Evolutionary conservation across 2,113 vertebrate species (phyloP), one percentile per base, ranked within the genome.

Genomic region (Amblyornis subalaris): DNA sequence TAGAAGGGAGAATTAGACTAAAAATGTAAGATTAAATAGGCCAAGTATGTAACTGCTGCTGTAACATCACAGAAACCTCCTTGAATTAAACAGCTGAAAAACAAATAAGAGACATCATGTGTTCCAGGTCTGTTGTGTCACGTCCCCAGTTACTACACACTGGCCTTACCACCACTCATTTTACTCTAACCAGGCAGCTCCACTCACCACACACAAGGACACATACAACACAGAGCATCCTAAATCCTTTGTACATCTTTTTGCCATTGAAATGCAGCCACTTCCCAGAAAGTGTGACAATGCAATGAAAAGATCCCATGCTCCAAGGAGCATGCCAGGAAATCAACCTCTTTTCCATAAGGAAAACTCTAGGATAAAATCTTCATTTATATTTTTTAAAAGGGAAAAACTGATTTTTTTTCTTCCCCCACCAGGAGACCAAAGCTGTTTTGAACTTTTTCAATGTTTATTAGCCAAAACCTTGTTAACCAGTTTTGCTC

Each of bases 11-110:
- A 84, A 51, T 71, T 67, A 78, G 44, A 67, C 28, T 44, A 92
- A 77, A 95, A 84, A 44, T 35, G 62, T 12, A 62, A 69, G 22
- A 85, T 74, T 54, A 87, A 89, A 64, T 21, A 55, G 64, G 12
- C 13, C 55, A 71, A 40, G 69, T 44, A 62, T 23, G 38, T 36
- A 84, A 55, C 44, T 71, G 20, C 29, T 71, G 33, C 61, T 76
- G n/a, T 51, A 79, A 70, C 17, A 36, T 29, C 60, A 71, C 26
- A 40, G 28, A 76, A 89, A 54, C 15, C 14, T 44, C 26, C 62
- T 5, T 71, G 40, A 92, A 60, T 71, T 58, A 28, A 66, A 57
- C 2, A 35, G 20, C 16, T 19, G 22, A 50, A 65, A 57, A 45
- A 29, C 9, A 47, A 15, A 36, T 14, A 17, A 45, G 7, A 10